These are phyloP conservation scores for Cotesia typhae DNA, from an alignment of 1,140 invertebrate genomes.

Conservation along the genomic window DNA sequence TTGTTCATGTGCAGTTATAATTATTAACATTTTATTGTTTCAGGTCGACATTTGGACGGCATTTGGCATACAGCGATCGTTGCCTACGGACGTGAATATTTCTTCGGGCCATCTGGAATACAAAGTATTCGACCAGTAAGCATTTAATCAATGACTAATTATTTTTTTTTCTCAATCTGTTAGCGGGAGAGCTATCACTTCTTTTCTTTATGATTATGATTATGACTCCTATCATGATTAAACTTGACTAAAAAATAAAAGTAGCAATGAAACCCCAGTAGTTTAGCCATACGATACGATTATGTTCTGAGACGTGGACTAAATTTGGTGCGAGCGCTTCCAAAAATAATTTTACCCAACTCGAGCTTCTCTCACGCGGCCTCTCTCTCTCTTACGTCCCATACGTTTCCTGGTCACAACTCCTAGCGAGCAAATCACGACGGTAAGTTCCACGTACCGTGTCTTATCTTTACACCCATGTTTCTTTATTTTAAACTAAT, in stretches of 20 bases:
- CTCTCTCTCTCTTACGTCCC: slow-evolving; percentile 30
- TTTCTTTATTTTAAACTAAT: slow-evolving; percentile 35
- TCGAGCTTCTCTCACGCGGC: slow-evolving; percentile 37
- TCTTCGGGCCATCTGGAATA: slow-evolving; percentile 84
- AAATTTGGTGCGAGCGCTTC: slow-evolving; percentile 61
- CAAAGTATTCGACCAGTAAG: slow-evolving; percentile 81
- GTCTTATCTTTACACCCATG: slow-evolving; percentile 25
- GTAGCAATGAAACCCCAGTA: slow-evolving; percentile 32
- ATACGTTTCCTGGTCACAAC: slow-evolving; percentile 42
- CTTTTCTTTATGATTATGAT: background rate
- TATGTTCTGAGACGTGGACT: slow-evolving; percentile 48
- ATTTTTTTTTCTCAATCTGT: background rate
- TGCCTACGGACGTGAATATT: slow-evolving; percentile 86
- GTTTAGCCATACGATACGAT: slow-evolving; percentile 57
- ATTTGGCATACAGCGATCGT: slow-evolving; percentile 90
- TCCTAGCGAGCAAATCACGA: slow-evolving; percentile 45
- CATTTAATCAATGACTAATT: slow-evolving; percentile 46
- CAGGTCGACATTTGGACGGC: slow-evolving; percentile 82
- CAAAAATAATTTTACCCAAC: slow-evolving; percentile 55
- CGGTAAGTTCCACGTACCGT: slow-evolving; percentile 45
- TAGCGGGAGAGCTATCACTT: background rate
- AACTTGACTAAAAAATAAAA: background rate
- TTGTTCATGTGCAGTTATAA: background rate
- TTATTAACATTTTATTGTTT: slow-evolving; percentile 28
- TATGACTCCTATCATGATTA: background rate